Conservation (phyloP, 1,140 invertebrate genomes). For the Camponotus floridanus region DNA sequence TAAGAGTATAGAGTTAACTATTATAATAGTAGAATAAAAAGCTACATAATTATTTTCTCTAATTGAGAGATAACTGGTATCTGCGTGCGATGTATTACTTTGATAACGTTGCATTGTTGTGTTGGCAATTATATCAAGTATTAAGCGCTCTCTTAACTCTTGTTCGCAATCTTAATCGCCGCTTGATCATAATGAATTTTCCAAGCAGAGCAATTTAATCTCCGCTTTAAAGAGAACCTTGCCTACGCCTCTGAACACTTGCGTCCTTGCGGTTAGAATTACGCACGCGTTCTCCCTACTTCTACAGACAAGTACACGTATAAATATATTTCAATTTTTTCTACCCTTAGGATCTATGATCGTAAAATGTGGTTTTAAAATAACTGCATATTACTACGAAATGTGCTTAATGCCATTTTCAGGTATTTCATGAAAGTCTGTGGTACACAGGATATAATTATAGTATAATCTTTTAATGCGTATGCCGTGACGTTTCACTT, state of each 20-base stretch:
- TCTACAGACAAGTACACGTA: constrained; percentile 64
- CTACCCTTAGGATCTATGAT: constrained; percentile 63
- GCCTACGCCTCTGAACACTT: constrained; percentile 69
- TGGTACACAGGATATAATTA: background rate
- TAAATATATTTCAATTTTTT: constrained; percentile 70
- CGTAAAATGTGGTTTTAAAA: constrained; percentile 42
- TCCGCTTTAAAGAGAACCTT: constrained; percentile 29
- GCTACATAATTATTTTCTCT: background rate
- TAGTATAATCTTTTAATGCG: constrained; percentile 18
- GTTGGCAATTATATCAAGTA: background rate
- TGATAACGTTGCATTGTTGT: background rate
- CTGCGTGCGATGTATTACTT: background rate
- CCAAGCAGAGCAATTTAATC: constrained; percentile 17
- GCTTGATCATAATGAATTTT: background rate
- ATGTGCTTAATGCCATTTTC: background rate
- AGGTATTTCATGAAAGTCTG: background rate
- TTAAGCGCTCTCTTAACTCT: background rate
- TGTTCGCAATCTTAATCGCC: background rate
- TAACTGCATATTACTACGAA: constrained; percentile 13
- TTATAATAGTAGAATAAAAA: background rate
- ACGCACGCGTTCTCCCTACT: constrained; percentile 72
- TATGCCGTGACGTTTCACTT: background rate
- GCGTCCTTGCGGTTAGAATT: constrained; percentile 79
- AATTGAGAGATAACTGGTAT: background rate
- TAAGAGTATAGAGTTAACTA: background rate